A percentile compares a stretch with the other conserved stretches of the same genome.
Conservation (phyloP, 1,140 invertebrate genomes). For the Episyrphus balteatus region DNA sequence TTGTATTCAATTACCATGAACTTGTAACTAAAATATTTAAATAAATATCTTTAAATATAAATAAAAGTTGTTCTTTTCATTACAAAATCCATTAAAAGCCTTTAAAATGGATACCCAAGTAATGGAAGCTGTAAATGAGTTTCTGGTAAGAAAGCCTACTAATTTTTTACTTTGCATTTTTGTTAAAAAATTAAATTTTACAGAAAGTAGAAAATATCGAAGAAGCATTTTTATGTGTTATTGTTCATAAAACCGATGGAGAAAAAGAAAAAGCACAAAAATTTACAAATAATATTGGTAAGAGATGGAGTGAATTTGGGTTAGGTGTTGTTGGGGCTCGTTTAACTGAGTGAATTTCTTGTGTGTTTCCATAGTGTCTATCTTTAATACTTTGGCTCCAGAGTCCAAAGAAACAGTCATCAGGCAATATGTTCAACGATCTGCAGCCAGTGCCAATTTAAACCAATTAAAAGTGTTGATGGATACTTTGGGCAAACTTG, state of each 20-base stretch:
- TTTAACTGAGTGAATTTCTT: background rate
- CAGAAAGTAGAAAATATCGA: constrained; percentile 73
- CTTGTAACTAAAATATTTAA: too few species aligned
- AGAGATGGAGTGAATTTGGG: background rate
- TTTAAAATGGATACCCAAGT: constrained; percentile 24
- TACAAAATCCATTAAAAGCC: background rate
- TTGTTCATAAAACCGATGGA: constrained; percentile 58
- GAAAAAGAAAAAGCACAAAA: constrained; percentile 52
- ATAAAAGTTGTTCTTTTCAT: background rate
- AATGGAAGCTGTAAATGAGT: constrained; percentile 25
- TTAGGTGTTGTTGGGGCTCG: background rate
- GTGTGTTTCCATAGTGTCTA: constrained; percentile 38
- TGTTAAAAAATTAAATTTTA: constrained; percentile 10
- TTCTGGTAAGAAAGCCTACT: constrained; percentile 16
- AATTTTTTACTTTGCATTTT: background rate
- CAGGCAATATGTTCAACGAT: constrained; percentile 54
- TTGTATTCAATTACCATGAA: too few species aligned
- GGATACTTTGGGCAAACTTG: constrained; percentile 57
- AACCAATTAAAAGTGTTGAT: constrained; percentile 61
- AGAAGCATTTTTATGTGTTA: constrained; percentile 75
- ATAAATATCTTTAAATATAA: too few species aligned
- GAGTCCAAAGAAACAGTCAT: constrained; percentile 63
- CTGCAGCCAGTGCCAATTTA: constrained; percentile 57
- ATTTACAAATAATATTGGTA: constrained; percentile 49
- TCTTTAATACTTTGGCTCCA: constrained; percentile 41